These are phyloP conservation scores for Halcyon malimbica DNA, from an alignment of 2,113 vertebrate genomes.

Conservation along the genomic window DNA sequence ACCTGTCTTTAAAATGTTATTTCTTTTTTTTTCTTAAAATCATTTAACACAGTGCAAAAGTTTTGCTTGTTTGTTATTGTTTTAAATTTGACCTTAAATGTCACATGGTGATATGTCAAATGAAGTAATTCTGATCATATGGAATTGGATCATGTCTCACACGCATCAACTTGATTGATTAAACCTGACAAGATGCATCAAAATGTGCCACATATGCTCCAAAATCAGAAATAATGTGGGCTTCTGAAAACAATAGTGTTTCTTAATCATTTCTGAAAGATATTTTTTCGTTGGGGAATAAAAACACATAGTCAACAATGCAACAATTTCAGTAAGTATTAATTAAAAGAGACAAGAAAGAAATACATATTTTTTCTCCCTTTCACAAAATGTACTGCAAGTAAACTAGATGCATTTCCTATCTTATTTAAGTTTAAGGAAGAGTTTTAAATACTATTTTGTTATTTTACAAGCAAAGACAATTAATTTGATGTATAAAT, in stretches of 20 bases:
- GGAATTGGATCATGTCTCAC: constrained; percentile 67
- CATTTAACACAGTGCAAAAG: background rate
- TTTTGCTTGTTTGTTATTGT: background rate
- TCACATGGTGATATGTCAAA: constrained; percentile 47
- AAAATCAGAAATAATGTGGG: constrained; percentile 49
- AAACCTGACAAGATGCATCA: constrained; percentile 62
- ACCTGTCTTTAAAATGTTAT: background rate
- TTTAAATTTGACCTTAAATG: constrained; percentile 61
- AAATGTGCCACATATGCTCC: constrained; percentile 63
- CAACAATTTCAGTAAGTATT: background rate
- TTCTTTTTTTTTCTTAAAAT: background rate
- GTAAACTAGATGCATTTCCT: background rate
- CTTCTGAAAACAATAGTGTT: constrained; percentile 12
- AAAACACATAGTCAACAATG: background rate
- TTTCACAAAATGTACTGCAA: background rate
- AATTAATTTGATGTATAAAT: background rate
- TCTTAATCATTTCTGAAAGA: constrained; percentile 28
- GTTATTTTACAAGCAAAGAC: background rate
- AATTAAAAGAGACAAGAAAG: background rate
- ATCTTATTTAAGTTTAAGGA: background rate
- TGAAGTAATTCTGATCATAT: constrained; percentile 49
- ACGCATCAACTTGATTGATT: constrained; percentile 58
- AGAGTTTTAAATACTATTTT: background rate
- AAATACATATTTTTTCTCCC: background rate
- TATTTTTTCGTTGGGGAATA: background rate